Evolutionary conservation across 2,797 vertebrate species (phyloP).

Genomic region (Takifugu ocellatus): DNA sequence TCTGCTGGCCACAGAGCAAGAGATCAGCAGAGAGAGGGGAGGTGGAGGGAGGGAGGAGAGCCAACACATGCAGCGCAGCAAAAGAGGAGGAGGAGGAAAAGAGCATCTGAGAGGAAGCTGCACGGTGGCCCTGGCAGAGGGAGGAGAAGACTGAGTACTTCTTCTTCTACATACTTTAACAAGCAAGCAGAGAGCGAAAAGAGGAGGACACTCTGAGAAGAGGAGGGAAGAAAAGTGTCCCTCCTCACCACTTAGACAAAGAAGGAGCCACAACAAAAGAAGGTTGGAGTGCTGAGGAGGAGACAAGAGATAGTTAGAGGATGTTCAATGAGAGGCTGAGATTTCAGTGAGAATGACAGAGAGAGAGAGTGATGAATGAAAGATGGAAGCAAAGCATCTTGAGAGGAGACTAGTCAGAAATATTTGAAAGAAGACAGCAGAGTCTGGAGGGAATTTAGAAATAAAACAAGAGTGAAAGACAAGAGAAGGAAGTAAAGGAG

Average conservation of each 20-base stretch:
- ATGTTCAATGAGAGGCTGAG: slow-evolving; percentile 53
- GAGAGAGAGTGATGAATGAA: slow-evolving; percentile 54
- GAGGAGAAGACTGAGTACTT: slow-evolving; percentile 48
- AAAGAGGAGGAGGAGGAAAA: slow-evolving; percentile 45
- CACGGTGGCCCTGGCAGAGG: slow-evolving; percentile 48
- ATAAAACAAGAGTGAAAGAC: slow-evolving; percentile 13
- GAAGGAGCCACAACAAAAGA: slow-evolving; percentile 32
- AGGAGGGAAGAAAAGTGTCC: slow-evolving; percentile 36
- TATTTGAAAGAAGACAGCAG: slow-evolving; percentile 33
- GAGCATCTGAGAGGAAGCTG: slow-evolving; percentile 60
- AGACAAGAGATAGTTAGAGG: slow-evolving; percentile 60
- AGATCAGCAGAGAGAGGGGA: slow-evolving; percentile 60
- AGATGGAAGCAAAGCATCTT: slow-evolving; percentile 53
- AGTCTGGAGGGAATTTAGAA: slow-evolving; percentile 11
- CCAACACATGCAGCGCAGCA: slow-evolving; percentile 60
- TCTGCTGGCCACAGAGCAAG: slow-evolving; percentile 65
- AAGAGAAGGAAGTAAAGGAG: slow-evolving; percentile 21
- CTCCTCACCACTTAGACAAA: slow-evolving; percentile 43
- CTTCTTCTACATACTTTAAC: slow-evolving; percentile 40
- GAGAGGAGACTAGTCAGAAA: slow-evolving; percentile 38
- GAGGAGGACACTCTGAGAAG: slow-evolving; percentile 31
- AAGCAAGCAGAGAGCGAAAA: slow-evolving; percentile 39
- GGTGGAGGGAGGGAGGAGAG: slow-evolving; percentile 43
- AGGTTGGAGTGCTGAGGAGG: slow-evolving; percentile 26
- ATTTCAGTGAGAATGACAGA: slow-evolving; percentile 40